phyloP scores from a whole-genome alignment of 1,140 invertebrate species.

The Drosophila lini region DNA sequence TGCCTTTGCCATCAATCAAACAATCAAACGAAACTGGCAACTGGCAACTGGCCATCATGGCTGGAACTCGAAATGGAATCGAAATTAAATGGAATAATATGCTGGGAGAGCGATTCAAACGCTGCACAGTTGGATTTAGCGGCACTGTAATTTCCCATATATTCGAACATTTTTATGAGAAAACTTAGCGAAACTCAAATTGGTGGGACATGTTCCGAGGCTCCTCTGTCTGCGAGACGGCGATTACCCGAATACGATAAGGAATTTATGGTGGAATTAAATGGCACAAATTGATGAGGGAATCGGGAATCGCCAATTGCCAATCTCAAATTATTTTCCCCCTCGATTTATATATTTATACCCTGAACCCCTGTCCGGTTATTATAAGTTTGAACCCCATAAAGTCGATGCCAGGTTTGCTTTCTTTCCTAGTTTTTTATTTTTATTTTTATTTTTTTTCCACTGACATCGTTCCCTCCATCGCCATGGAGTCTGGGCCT shows the following conservation, averaged over 20 bases:
- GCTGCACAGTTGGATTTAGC: slow-evolving; percentile 46
- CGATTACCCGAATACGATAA: slow-evolving; percentile 72
- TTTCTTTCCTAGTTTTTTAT: background rate
- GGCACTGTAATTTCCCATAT: slow-evolving; percentile 73
- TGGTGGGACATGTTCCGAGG: slow-evolving; percentile 65
- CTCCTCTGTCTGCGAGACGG: slow-evolving; percentile 2
- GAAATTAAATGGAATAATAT: slow-evolving; percentile 31
- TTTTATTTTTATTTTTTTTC: background rate
- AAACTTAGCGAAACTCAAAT: slow-evolving; percentile 82
- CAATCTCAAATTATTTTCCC: slow-evolving; percentile 24
- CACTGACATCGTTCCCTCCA: slow-evolving; percentile 73
- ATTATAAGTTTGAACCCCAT: slow-evolving; percentile 2
- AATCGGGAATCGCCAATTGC: slow-evolving; percentile 14
- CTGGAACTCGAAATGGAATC: slow-evolving; percentile 21
- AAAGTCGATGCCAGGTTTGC: background rate
- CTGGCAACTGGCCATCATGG: slow-evolving; percentile 57
- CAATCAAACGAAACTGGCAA: slow-evolving; percentile 63
- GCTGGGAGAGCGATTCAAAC: slow-evolving; percentile 11
- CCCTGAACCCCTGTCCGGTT: background rate
- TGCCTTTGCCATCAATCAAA: slow-evolving; percentile 76
- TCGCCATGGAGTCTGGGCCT: slow-evolving; percentile 34
- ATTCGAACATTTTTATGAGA: slow-evolving; percentile 79
- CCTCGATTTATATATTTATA: background rate
- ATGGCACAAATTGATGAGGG: slow-evolving; percentile 67
- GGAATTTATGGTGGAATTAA: slow-evolving; percentile 80